A percentile compares a stretch with the other conserved stretches of the same genome.
Evolutionary conservation across 2,888 invertebrate species (phyloP).

Genomic region (Anagyrus pseudococci): DNA sequence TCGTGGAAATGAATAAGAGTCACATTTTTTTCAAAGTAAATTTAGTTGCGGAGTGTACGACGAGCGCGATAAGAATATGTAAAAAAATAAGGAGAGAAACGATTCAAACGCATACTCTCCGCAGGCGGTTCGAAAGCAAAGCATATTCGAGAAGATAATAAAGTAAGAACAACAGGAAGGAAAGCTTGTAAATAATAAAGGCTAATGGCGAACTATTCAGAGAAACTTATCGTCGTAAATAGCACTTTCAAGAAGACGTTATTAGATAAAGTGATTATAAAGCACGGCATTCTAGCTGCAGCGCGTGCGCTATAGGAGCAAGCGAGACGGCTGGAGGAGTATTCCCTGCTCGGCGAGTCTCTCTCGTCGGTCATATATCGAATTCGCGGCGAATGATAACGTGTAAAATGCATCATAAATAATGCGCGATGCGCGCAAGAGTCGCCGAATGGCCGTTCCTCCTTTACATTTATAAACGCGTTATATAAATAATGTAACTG

Average conservation of each 20-base stretch:
- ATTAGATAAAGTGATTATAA: conserved; percentile 28
- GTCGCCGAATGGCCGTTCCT: conserved; percentile 10
- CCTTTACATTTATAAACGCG: conserved; percentile 11
- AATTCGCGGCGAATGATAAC: conserved; percentile 7
- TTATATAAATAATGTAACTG: conserved; percentile 29
- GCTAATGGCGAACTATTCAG: conserved; percentile 11
- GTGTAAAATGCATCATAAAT: conserved; percentile 17
- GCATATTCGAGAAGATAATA: too few species aligned
- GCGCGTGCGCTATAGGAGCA: not conserved
- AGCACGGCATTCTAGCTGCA: not conserved
- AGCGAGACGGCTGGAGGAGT: too few species aligned
- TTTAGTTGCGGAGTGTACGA: too few species aligned
- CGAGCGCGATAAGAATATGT: too few species aligned
- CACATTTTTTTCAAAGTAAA: too few species aligned
- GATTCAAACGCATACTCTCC: too few species aligned
- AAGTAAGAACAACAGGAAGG: too few species aligned
- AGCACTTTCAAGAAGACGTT: conserved; percentile 27
- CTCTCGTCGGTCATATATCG: conserved; percentile 9
- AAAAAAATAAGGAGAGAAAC: too few species aligned
- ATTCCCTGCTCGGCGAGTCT: not conserved
- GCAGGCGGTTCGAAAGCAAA: too few species aligned
- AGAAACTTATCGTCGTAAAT: conserved; percentile 27
- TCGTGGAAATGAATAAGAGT: too few species aligned
- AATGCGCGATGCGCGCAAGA: conserved; percentile 16
- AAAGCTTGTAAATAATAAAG: conserved; percentile 1